Evolutionary conservation across 2,113 vertebrate species (phyloP), one percentile per base, ranked within the genome.

Genomic region (Dascyllus trimaculatus): DNA sequence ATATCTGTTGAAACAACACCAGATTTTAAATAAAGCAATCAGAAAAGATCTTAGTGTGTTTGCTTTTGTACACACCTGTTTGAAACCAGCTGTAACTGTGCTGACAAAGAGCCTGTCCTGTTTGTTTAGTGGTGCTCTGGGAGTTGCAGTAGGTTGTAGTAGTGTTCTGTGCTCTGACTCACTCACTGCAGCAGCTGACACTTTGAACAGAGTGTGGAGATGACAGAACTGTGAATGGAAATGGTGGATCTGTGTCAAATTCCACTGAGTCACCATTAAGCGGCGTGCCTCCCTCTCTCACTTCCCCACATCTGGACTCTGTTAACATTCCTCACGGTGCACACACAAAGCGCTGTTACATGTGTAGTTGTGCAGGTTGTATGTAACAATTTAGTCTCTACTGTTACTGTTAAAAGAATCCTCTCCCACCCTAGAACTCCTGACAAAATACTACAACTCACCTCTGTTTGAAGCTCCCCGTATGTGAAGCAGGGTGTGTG

Each of bases 241-340:
- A 88, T 70, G 70, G 51, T 71, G 51, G 17, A 4, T 51, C 69
- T 75, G 60, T 84, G 83, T 88, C 75, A 69, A 32, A 84, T 85
- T 88, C 71, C 65, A 77, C 73, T 72, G 73, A 82, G 66, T 81
- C 82, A 85, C 83, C 65, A 66, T 62, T 51, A 73, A 85, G 69
- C 14, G 25, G 54, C 45, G 19, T 68, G 40, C 69, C 70, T 75
- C 74, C 80, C 71, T 69, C 73, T 59, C 86, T 89, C 86, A 91
- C 85, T 77, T 90, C 81, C 70, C 68, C 68, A 87, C 91, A 94
- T 94, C 92, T 94, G 93, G 89, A 90, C 72, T 15, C 74, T 72
- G 85, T 92, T 94, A 93, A 94, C 89, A 94, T 94, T 93, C 93
- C 91, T 83, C 40, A 49, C 46, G 13, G 14, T 3, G 72, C 84